A percentile compares a stretch with the other conserved stretches of the same genome.
Conservation (phyloP, 2,113 vertebrate species). For the Erythrolamprus reginae region DNA sequence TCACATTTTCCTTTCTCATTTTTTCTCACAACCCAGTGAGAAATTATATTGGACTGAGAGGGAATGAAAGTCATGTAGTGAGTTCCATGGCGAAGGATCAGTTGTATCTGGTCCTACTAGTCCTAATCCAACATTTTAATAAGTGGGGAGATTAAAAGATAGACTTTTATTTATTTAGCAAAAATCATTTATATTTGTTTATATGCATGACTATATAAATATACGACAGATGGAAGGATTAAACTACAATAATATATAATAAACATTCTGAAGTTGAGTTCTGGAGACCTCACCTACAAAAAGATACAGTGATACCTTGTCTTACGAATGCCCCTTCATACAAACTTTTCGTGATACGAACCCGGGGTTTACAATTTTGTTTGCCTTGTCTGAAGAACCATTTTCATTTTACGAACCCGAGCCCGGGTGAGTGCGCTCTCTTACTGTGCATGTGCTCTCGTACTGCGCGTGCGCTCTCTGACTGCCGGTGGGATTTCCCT, state of each 20-base stretch:
- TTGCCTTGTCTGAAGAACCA: no score
- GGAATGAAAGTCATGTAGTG: not conserved
- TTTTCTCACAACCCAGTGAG: not conserved
- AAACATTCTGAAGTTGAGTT: no score
- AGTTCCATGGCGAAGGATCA: not conserved
- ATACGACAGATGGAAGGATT: not conserved
- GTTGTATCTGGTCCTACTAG: not conserved
- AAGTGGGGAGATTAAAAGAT: not conserved
- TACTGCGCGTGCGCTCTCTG: no score
- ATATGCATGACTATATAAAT: not conserved
- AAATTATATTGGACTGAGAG: not conserved
- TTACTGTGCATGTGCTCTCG: no score
- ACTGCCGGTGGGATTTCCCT: no score
- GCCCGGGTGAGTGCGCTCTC: no score
- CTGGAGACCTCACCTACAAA: no score
- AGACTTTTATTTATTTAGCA: not conserved
- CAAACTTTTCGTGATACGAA: no score
- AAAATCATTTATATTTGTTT: not conserved
- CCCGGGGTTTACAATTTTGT: no score
- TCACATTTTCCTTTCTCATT: not conserved
- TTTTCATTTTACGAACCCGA: no score
- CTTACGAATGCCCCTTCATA: no score
- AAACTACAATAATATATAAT: not conserved
- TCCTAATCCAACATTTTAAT: not conserved
- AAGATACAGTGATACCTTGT: no score